Base-by-base conservation (phyloP, 2,888 invertebrate genomes). In the Mechanitis messenoides region DNA sequence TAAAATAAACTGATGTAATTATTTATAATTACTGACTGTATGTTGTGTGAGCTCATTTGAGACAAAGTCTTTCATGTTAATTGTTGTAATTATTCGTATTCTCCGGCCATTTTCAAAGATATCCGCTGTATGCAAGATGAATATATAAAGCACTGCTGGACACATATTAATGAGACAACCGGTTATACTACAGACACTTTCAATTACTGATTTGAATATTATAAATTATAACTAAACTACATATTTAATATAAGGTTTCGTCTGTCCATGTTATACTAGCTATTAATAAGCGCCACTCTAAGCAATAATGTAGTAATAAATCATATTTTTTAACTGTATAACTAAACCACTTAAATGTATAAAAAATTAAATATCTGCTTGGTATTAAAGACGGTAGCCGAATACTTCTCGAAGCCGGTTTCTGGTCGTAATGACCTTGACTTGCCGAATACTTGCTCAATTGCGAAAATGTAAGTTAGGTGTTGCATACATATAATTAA, bases 31-130 rank as follows among this genome's bases (percentile, higher is more conserved):
- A 45, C 62, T 71, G 69, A 60, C 71, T 84, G 83, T 76, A 84
- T 84, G 76, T 83, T 80, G 74, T 77, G 84, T 83, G 79, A 80
- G 78, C 71, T 72, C 78, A 81, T 81, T 77, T 69, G 76, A 81
- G 76, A 79, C 69, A 73, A 56, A 65, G 77, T 77, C 75, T 78
- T 61, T 76, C 77, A 81, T 74, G 82, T 73, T 83, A 82, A 83
- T 82, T 81, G 78, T 73, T 74, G 72, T 80, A 80, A 84, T 84
- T 83, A 82, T 77, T 76, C 73, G 63, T 72, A 72, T 71, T 74
- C 69, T 70, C 64, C 68, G 74, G 72, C 67, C 74, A 75, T 76
- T 80, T 76, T 72, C 78, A 76, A 80, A 74, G 70, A 70, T 73
- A 72, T 71, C 72, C 66, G 62, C 66, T 59, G 69, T 71, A 66